Conservation (phyloP, 1,140 invertebrate species). For the Centruroides vittatus region DNA sequence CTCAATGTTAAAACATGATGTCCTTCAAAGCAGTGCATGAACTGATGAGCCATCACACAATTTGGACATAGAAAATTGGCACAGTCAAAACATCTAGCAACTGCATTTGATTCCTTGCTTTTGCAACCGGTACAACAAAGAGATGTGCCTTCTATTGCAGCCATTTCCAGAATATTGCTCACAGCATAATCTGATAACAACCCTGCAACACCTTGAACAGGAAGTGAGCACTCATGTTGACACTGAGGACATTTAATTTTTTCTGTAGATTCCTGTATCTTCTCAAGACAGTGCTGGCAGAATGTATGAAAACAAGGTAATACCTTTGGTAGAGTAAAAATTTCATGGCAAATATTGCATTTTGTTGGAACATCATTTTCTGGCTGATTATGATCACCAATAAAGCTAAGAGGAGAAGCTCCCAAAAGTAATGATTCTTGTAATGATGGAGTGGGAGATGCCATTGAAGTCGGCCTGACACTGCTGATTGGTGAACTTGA, state of each 20-base stretch:
- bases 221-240: slow-evolving; percentile 50
- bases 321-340: slow-evolving; percentile 49
- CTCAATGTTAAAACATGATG: slow-evolving; percentile 84
- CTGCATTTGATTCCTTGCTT: slow-evolving; percentile 65
- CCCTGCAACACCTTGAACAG: slow-evolving; percentile 36
- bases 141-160: slow-evolving; percentile 15
- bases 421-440: slow-evolving; percentile 14
- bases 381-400: slow-evolving; percentile 9
- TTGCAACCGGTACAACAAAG: slow-evolving; percentile 66
- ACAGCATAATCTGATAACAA: slow-evolving; percentile 52
- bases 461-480: slow-evolving; percentile 3
- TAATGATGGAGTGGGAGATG: slow-evolving; percentile 15
- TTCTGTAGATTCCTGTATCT: slow-evolving; percentile 39
- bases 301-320: slow-evolving; percentile 69
- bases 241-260: slow-evolving; percentile 69
- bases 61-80: slow-evolving; percentile 87
- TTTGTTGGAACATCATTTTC: slow-evolving; percentile 32
- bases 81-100: slow-evolving; percentile 83
- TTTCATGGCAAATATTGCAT: slow-evolving; percentile 68
- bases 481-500: background rate
- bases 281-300: slow-evolving; percentile 62
- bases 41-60: slow-evolving; percentile 95
- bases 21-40: slow-evolving; percentile 96
- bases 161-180: slow-evolving; percentile 35
- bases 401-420: slow-evolving; percentile 8